Evolutionary conservation across 2,797 vertebrate genomes (phyloP).

Genomic region (Xiphorhynchus erythropygius): DNA sequence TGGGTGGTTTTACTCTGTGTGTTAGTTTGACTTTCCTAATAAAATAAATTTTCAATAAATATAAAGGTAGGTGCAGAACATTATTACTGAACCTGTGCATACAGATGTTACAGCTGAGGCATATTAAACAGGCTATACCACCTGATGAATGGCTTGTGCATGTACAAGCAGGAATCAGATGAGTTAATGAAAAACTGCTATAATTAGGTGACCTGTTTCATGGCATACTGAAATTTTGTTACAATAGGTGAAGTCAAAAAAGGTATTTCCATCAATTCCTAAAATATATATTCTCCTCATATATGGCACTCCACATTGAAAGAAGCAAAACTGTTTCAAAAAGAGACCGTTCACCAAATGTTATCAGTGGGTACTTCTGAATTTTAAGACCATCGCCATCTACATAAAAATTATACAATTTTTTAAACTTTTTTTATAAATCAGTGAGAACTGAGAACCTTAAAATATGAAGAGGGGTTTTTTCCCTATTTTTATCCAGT

Average conservation of each 20-base stretch:
- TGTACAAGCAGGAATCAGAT: background rate
- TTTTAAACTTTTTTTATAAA: background rate
- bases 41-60: slow-evolving; percentile 45
- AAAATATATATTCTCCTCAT: slow-evolving; percentile 23
- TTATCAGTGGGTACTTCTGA: background rate
- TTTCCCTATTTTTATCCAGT: background rate
- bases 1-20: slow-evolving; percentile 41
- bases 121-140: slow-evolving; percentile 11
- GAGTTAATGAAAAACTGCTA: slow-evolving; percentile 27
- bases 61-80: background rate
- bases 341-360: background rate
- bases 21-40: slow-evolving; percentile 22
- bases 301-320: background rate
- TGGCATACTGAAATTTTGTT: slow-evolving; percentile 36
- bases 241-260: slow-evolving; percentile 39
- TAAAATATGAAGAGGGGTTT: accelerated
- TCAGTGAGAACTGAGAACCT: background rate
- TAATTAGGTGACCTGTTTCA: slow-evolving; percentile 12
- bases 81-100: slow-evolving; percentile 15
- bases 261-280: slow-evolving; percentile 34
- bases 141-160: background rate
- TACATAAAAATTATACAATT: background rate
- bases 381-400: background rate
- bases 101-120: slow-evolving; percentile 22
- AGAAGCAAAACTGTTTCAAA: slow-evolving; percentile 50